Conservation (phyloP, 2,888 invertebrate genomes). For the Melinaea marsaeus region DNA sequence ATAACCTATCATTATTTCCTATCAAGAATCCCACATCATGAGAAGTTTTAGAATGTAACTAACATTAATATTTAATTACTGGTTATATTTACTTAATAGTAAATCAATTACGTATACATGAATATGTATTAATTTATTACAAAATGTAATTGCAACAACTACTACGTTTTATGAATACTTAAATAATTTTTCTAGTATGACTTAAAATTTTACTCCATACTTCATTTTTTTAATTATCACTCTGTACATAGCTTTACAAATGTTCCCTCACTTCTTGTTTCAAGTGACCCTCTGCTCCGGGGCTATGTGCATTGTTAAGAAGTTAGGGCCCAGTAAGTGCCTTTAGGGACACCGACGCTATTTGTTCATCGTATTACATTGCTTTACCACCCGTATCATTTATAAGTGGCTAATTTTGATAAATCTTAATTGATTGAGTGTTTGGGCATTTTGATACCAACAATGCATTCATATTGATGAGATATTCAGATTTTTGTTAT, state of each 20-base stretch:
- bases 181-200: neutral
- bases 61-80: too few species aligned
- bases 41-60: too few species aligned
- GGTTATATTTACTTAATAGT: too few species aligned
- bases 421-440: neutral
- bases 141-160: neutral
- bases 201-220: neutral
- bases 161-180: neutral
- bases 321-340: conserved; percentile 19
- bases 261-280: conserved; percentile 13
- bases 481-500: too few species aligned
- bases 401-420: conserved; percentile 10
- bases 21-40: neutral
- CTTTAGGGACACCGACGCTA: conserved; percentile 22
- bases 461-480: neutral
- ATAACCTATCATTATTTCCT: neutral
- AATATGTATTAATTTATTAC: too few species aligned
- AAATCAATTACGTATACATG: too few species aligned
- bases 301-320: conserved; percentile 16
- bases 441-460: neutral
- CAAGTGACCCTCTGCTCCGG: conserved; percentile 21
- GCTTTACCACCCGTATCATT: conserved; percentile 9
- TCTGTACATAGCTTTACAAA: conserved; percentile 3
- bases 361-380: conserved; percentile 12
- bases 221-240: neutral